Evolutionary conservation across 2,888 invertebrate genomes (phyloP), one percentile per base, ranked within the genome.

Genomic region (Elysia crispata): DNA sequence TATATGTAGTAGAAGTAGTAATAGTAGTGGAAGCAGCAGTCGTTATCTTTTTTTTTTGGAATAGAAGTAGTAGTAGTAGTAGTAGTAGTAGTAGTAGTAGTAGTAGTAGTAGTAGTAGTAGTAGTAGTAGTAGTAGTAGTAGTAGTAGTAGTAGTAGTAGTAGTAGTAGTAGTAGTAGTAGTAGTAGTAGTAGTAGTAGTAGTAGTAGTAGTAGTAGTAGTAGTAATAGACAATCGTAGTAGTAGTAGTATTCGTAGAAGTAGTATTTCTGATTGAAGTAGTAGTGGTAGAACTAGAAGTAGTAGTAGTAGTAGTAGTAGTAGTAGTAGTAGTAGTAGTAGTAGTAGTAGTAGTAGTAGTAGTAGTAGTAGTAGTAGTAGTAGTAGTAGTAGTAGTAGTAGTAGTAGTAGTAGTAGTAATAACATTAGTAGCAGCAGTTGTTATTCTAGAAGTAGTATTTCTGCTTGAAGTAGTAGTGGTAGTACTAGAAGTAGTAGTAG

Each of bases 151-250:
- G 73, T 49, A 49, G 73, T 31, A 70, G 70, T 70, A 70, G 49
- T 33, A 70, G 70, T 70, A 70, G 70, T 70, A 33, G 49, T 70
- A 70, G 70, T 70, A 70, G 70, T 70, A 70, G 70, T 70, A 33
- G 70, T 70, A 70, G 70, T 70, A 70, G 70, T 70, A 70, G 70
- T 70, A 33, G 70, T 70, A 33, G 70, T 41, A 70, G 70, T 70
- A 70, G 70, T 41, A 70, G 70, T 67, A 5, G 67, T 67, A 25
- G 67, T 67, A 15, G 67, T 67, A 67, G 67, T 67, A 67, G 31
- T 67, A 67, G 67, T 28, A 25, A 31, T 23, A 67, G 67, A 5
- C 30, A 23, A 28, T 28, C 8, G 67, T 67, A 15, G 67, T 67
- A 67, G 67, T 67, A 15, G 67, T 67, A n/a, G n/a, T n/a, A n/a